Evolutionary conservation across 2,113 vertebrate species (phyloP), one percentile per base, ranked within the genome.

Genomic region (Rhagologus leucostigma): DNA sequence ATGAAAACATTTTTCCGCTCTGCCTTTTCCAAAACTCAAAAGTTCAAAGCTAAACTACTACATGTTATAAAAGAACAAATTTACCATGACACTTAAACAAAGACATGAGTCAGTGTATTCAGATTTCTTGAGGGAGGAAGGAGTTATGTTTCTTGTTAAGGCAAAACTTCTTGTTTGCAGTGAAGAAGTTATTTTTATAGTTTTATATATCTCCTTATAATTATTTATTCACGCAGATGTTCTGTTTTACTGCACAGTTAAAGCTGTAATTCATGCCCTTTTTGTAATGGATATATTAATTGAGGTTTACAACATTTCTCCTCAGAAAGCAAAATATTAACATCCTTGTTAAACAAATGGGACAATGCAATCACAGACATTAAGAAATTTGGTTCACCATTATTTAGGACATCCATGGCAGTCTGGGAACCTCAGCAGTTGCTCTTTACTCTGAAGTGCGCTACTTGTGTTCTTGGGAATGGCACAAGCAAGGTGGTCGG

Each of bases 31-130:
- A 98, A 98, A 98, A 97, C 97, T 76, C 84, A 60, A 19, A 96
- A 98, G 97, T 98, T 98, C 97, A 98, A 98, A 98, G 97, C 97
- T 97, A 83, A 95, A 96, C 91, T 97, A 97, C 93, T 96, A 93
- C 95, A 96, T 76, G 84, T 98, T 97, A 97, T 97, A 97, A 96
- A 95, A 97, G 91, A 97, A 96, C 96, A 97, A 98, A 98, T 94
- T 97, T 97, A 96, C 97, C 97, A 97, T 96, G 96, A 92, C 95
- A 94, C 94, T 97, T 98, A 97, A 97, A 97, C 97, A 98, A 97
- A 98, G 96, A 95, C 94, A 44, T 96, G 97, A 97, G 96, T 98
- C 96, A 95, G 84, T 96, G 92, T 95, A 93, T 96, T 97, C 97
- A 97, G 95, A 91, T 97, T 97, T 97, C 95, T 94, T 90, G 94